Evolutionary conservation across 2,797 vertebrate genomes (phyloP), one percentile per base, ranked within the genome.

Genomic region (Mallotus villosus): DNA sequence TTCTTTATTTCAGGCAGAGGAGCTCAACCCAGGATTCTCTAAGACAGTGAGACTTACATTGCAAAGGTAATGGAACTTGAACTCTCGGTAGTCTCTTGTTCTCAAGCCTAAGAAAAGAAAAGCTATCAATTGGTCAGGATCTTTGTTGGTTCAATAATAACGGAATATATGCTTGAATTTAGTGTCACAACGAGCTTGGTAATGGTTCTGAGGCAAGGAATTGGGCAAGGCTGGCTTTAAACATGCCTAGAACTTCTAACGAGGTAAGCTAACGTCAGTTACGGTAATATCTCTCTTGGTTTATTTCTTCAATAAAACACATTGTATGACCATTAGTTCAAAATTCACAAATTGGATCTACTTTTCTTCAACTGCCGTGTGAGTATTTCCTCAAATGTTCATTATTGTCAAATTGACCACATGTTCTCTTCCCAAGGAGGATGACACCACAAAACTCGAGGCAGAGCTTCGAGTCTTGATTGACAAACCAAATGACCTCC

Each of bases 41-140:
- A 97, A 94, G 92, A 89, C 91, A 0, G 93, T 93, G 70, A 93
- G 96, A 67, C 90, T 97, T 95, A 96, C 89, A 97, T 98, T 69
- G 95, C 96, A 37, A 97, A 96, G 95, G 97, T 99, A 94, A 91
- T 5, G 24, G 22, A 46, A 55, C 51, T 53, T 53, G 4, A 53
- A n/a, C 17, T 12, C 41, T 2, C 3, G 19, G 51, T 19, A 55
- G 51, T n/a, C 1, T 53, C 51, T n/a, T 55, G 41, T 46, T 46
- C 41, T 46, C 41, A 46, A 46, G 27, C 27, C 27, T 29, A 29
- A 29, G 27, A 29, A 29, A 29, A 29, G 27, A 29, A 29, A 29
- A 29, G 51, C 17, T n/a, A 55, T 55, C 51, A 55, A 6, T 51
- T 17, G 12, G 12, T 51, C 49, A 51, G 17, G 12, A 51, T 55